A percentile compares a stretch with the other conserved stretches of the same genome.
Evolutionary conservation across 1,140 invertebrate genomes (phyloP).

Genomic region (Ylistrum balloti): DNA sequence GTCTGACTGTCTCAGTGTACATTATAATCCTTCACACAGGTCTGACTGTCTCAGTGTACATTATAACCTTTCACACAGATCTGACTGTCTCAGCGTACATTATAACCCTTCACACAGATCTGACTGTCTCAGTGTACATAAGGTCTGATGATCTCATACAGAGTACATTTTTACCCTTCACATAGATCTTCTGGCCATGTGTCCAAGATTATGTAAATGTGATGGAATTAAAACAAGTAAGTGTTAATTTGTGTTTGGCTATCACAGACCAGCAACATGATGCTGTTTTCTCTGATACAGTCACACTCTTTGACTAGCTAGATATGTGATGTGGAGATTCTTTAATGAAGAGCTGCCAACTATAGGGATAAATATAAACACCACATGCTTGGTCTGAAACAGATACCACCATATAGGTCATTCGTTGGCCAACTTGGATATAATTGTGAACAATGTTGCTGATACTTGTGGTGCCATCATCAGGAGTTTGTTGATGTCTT

Average conservation of each 20-base stretch:
- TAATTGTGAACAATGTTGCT: not conserved
- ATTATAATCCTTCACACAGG: no score
- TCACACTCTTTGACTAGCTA: not conserved
- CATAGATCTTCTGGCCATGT: no score
- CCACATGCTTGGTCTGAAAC: not conserved
- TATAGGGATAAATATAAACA: not conserved
- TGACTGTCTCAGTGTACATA: no score
- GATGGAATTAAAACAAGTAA: not conserved
- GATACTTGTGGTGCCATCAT: not conserved
- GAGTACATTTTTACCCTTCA: no score
- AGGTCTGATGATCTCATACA: no score
- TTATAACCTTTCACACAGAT: not conserved
- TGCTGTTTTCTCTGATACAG: no score
- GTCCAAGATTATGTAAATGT: no score
- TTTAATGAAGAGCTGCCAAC: not conserved
- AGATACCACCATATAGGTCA: not conserved
- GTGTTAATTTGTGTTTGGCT: not conserved
- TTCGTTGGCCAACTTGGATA: not conserved
- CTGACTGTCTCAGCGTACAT: no score
- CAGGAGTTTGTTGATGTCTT: conserved; percentile 56
- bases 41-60: no score
- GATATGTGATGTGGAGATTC: not conserved
- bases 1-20: no score
- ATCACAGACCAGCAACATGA: not conserved
- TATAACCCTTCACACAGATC: no score